Percentiles rank a stretch among this genome's conserved stretches.
Evolutionary conservation across 2,797 vertebrate genomes (phyloP).

Genomic region (Cetoscarus ocellatus): DNA sequence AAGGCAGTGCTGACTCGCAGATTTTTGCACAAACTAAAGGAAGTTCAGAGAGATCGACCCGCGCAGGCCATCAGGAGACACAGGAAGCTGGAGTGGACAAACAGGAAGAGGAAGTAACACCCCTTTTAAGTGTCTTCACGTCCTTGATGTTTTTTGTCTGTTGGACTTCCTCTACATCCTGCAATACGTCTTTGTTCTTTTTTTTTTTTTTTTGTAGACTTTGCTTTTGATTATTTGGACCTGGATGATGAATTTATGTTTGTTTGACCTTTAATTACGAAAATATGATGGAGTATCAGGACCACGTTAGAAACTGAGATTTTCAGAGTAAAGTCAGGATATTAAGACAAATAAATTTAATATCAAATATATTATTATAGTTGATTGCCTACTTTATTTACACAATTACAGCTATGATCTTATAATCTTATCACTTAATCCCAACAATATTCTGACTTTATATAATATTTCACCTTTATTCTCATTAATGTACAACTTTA

Average conservation of each 20-base stretch:
- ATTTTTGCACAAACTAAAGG: conserved; percentile 55
- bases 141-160: conserved; percentile 55
- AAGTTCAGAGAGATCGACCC: conserved; percentile 40
- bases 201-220: neutral
- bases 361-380: no score
- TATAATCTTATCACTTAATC: no score
- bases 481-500: no score
- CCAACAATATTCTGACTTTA: no score
- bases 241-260: neutral
- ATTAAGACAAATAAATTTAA: no score
- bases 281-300: neutral
- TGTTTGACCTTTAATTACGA: conserved; percentile 2
- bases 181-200: neutral
- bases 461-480: no score
- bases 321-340: no score
- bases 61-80: conserved; percentile 28
- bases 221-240: conserved; percentile 22
- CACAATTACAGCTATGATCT: no score
- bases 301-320: no score
- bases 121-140: conserved; percentile 46
- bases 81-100: conserved; percentile 58
- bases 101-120: conserved; percentile 68
- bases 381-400: no score
- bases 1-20: conserved; percentile 29
- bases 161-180: conserved; percentile 57